Evolutionary conservation across 2,888 invertebrate genomes (phyloP).

Genomic region (Ichneumoninae sp.): DNA sequence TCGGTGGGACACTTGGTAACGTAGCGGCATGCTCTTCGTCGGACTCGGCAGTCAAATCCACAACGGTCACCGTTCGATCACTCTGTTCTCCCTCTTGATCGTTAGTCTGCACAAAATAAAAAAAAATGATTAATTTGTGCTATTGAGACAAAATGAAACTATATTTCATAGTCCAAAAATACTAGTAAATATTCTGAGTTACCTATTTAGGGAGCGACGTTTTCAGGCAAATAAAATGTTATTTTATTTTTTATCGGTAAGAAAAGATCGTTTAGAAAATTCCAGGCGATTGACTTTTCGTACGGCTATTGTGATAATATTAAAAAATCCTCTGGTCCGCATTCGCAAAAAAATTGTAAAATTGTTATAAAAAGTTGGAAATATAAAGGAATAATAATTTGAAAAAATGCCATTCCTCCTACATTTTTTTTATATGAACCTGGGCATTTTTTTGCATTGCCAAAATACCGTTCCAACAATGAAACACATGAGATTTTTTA

Average conservation of each 20-base stretch:
- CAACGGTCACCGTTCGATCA: slow-evolving; percentile 85
- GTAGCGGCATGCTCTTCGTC: slow-evolving; percentile 84
- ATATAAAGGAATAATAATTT: background rate
- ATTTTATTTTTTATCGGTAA: too few species aligned
- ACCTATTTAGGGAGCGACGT: background rate
- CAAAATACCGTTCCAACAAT: too few species aligned
- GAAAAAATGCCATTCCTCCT: background rate
- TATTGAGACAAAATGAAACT: background rate
- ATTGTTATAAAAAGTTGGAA: background rate
- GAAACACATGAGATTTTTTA: background rate
- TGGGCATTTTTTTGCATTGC: background rate
- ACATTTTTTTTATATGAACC: background rate
- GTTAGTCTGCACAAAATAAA: slow-evolving; percentile 68
- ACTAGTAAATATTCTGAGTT: background rate
- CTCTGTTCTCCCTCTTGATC: slow-evolving; percentile 71
- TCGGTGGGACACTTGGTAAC: slow-evolving; percentile 68
- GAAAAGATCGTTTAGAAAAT: too few species aligned
- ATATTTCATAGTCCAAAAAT: background rate
- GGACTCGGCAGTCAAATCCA: slow-evolving; percentile 87
- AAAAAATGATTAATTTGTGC: slow-evolving; percentile 3
- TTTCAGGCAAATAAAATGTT: too few species aligned
- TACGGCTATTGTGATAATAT: too few species aligned
- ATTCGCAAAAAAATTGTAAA: too few species aligned
- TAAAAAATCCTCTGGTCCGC: too few species aligned
- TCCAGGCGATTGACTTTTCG: too few species aligned